Conservation (phyloP, 1,140 invertebrate genomes). For the Reticulitermes speratus region DNA sequence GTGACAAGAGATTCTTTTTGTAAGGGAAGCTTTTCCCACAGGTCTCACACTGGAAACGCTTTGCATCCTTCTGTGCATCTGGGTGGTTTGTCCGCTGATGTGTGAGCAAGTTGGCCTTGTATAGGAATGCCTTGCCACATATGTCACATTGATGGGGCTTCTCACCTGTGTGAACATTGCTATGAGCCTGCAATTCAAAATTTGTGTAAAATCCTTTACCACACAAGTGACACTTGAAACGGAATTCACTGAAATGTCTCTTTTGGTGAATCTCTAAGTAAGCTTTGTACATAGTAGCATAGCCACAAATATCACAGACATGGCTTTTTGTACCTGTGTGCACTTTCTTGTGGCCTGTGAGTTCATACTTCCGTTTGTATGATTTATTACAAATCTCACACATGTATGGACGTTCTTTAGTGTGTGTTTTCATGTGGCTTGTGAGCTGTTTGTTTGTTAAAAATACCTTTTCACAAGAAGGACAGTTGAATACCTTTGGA, state of each 20-base stretch:
- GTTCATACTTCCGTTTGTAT: constrained; percentile 51
- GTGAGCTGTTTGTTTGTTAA: constrained; percentile 52
- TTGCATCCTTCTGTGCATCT: constrained; percentile 38
- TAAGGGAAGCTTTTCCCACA: constrained; percentile 72
- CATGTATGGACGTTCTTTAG: constrained; percentile 49
- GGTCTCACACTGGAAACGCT: constrained; percentile 71
- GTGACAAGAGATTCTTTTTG: constrained; percentile 69
- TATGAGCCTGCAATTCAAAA: constrained; percentile 58
- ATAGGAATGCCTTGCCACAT: constrained; percentile 55
- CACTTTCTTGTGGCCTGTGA: constrained; percentile 47
- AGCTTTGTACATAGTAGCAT: constrained; percentile 46
- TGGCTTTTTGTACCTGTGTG: constrained; percentile 46
- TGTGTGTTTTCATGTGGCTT: constrained; percentile 51
- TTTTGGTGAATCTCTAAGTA: constrained; percentile 46
- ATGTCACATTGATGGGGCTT: constrained; percentile 53
- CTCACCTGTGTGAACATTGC: constrained; percentile 57
- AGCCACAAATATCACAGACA: constrained; percentile 48
- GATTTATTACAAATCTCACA: constrained; percentile 51
- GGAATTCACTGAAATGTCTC: constrained; percentile 57
- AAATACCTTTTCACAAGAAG: constrained; percentile 43
- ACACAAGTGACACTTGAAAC: constrained; percentile 59
- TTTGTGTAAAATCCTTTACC: constrained; percentile 54
- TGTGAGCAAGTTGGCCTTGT: constrained; percentile 39
- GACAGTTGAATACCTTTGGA: constrained; percentile 24
- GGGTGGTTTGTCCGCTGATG: constrained; percentile 38